A percentile compares a stretch with the other conserved stretches of the same genome.
Conservation (phyloP, 1,140 invertebrate genomes). For the Ceratosolen solmsi region DNA sequence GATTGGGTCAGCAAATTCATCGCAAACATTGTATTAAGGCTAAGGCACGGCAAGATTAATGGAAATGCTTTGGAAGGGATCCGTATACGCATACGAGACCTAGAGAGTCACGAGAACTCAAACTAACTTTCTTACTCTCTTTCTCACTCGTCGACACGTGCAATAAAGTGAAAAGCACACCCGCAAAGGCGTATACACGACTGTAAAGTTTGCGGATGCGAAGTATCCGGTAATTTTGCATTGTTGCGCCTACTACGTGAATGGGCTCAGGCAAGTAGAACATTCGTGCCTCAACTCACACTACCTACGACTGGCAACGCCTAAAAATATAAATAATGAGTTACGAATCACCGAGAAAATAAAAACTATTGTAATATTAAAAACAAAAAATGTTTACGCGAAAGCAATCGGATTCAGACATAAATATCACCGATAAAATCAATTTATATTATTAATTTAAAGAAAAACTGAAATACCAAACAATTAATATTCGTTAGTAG, state of each 20-base stretch:
- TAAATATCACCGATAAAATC: too few species aligned
- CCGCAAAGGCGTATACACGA: slow-evolving; percentile 30
- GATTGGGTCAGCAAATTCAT: neutral
- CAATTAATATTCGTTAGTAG: too few species aligned
- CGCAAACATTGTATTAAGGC: neutral
- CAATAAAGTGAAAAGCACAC: slow-evolving; percentile 43
- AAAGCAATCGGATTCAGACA: too few species aligned
- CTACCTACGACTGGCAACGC: neutral
- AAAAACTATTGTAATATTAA: neutral
- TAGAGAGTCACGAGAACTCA: neutral
- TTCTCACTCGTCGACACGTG: neutral
- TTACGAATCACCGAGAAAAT: slow-evolving; percentile 18
- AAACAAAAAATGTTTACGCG: too few species aligned
- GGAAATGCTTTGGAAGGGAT: neutral
- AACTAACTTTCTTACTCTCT: neutral
- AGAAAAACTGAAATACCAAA: too few species aligned
- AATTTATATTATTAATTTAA: too few species aligned
- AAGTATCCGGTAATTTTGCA: slow-evolving; percentile 53
- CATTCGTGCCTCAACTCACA: slow-evolving; percentile 4
- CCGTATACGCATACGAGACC: neutral
- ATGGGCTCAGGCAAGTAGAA: slow-evolving; percentile 49
- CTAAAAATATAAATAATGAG: slow-evolving; percentile 35
- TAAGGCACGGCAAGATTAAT: neutral
- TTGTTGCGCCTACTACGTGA: slow-evolving; percentile 46
- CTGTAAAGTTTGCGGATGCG: slow-evolving; percentile 51